phyloP scores from a whole-genome alignment of 2,888 invertebrate genomes.

The Eudasyphora cyanicolor region DNA sequence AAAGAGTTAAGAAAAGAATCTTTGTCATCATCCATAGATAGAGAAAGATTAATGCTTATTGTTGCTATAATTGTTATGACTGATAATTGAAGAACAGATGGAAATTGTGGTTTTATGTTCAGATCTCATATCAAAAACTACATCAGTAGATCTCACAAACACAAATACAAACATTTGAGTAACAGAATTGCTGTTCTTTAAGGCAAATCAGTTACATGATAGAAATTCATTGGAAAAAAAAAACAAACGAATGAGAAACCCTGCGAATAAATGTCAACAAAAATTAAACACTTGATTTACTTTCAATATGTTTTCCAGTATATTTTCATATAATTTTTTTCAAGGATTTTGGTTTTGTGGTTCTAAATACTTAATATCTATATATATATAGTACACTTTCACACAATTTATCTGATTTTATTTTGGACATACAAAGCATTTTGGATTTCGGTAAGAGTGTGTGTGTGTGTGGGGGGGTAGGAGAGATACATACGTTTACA shows the following conservation, averaged over 20 bases:
- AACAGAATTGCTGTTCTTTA: neutral
- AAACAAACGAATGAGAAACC: slow-evolving; percentile 4
- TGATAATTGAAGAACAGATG: neutral
- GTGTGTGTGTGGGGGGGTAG: neutral
- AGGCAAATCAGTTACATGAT: slow-evolving; percentile 51
- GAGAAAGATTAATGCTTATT: slow-evolving; percentile 11
- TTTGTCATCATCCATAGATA: neutral
- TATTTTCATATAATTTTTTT: neutral
- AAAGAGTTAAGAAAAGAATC: neutral
- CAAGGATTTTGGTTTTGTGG: neutral
- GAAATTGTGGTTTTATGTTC: neutral
- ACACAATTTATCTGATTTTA: slow-evolving; percentile 2
- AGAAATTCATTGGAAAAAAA: slow-evolving; percentile 44
- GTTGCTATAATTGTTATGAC: neutral
- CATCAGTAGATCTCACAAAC: slow-evolving; percentile 1
- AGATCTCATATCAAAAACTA: neutral
- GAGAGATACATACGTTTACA: neutral
- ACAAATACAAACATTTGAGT: neutral
- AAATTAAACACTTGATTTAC: neutral
- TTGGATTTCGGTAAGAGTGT: neutral
- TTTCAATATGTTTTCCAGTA: neutral
- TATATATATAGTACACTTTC: slow-evolving; percentile 9
- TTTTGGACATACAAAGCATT: slow-evolving; percentile 17
- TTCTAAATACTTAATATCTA: neutral
- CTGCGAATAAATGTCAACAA: neutral